These are phyloP conservation scores for Lanius ludovicianus DNA, from an alignment of 2,113 vertebrate species.

Conservation along the genomic window DNA sequence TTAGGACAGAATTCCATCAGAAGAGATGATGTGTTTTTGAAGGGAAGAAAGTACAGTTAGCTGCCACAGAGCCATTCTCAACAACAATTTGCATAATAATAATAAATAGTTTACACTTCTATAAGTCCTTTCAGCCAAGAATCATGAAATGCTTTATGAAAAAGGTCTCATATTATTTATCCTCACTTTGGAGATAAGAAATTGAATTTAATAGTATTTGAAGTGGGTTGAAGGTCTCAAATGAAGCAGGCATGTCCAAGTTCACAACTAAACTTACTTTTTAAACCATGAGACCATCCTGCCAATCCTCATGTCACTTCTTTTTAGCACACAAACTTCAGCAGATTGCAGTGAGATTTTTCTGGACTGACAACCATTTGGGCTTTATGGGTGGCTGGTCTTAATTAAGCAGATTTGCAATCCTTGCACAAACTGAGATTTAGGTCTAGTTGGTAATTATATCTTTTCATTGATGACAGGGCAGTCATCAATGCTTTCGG, in stretches of 20 bases:
- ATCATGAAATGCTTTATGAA: neutral
- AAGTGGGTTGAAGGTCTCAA: neutral
- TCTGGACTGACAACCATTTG: slow-evolving; percentile 3
- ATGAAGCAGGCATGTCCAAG: neutral
- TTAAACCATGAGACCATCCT: neutral
- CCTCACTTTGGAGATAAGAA: neutral
- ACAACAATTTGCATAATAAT: neutral
- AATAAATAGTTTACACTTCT: neutral
- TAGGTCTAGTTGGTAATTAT: neutral
- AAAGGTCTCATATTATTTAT: neutral
- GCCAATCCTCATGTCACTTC: neutral
- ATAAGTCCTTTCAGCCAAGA: neutral
- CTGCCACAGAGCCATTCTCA: neutral
- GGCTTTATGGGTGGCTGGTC: neutral
- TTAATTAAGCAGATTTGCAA: slow-evolving; percentile 20
- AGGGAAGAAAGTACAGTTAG: neutral
- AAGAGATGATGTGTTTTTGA: neutral
- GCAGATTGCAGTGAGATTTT: slow-evolving; percentile 16
- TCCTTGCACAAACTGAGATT: neutral
- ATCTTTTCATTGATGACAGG: neutral
- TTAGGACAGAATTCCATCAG: neutral
- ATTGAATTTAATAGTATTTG: neutral
- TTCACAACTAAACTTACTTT: neutral
- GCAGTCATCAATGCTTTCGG: neutral
- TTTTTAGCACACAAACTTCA: neutral